Conservation (phyloP, 1,140 invertebrate species). For the Drosophila nasuta region DNA sequence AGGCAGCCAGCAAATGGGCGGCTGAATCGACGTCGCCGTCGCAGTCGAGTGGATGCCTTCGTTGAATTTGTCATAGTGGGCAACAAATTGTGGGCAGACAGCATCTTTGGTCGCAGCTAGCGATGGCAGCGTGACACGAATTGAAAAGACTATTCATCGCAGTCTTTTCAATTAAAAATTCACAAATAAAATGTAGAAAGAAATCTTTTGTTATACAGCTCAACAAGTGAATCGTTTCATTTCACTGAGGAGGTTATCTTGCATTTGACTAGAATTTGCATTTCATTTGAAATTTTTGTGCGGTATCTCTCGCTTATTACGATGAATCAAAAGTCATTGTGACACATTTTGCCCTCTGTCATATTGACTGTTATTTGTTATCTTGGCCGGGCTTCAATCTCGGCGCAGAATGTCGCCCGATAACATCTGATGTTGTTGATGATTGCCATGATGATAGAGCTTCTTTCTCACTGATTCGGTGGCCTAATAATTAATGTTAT, state of each 20-base stretch:
- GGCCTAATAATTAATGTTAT: not conserved
- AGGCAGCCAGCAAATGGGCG: no score
- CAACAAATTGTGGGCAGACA: constrained; percentile 56
- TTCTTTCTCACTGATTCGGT: no score
- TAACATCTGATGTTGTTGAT: not conserved
- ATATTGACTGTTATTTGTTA: not conserved
- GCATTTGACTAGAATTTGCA: not conserved
- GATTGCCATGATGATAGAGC: not conserved
- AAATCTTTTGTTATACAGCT: no score
- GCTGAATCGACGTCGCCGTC: not conserved
- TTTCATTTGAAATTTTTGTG: not conserved
- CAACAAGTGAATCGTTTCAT: no score
- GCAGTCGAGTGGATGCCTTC: constrained; percentile 18
- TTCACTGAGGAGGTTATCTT: not conserved
- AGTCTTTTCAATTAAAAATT: not conserved
- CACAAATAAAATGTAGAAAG: no score
- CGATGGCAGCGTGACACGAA: constrained; percentile 31
- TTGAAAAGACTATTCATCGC: not conserved
- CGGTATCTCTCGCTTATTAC: not conserved
- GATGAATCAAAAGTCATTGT: constrained; percentile 13
- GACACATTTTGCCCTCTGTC: constrained; percentile 4
- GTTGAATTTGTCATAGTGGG: constrained; percentile 53
- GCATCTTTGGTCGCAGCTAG: constrained; percentile 14
- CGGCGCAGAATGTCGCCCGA: not conserved
- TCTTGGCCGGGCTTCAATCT: not conserved